These are phyloP conservation scores for Elgaria multicarinata DNA, from an alignment of 2,113 vertebrate genomes.

Conservation along the genomic window DNA sequence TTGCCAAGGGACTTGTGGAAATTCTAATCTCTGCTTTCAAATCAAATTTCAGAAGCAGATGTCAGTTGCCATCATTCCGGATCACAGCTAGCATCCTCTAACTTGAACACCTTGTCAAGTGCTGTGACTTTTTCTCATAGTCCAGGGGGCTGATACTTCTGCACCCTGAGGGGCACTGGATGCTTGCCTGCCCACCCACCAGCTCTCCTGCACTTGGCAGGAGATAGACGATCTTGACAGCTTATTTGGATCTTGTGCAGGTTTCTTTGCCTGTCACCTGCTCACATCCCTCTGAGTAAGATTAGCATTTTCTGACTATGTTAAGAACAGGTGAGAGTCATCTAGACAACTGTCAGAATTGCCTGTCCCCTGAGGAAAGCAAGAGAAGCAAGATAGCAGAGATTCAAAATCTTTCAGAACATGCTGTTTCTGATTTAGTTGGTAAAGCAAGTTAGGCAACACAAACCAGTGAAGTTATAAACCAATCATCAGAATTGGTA, in stretches of 20 bases:
- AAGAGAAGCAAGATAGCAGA: background rate
- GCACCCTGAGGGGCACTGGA: background rate
- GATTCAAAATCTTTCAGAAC: background rate
- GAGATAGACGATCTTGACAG: background rate
- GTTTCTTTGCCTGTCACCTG: background rate
- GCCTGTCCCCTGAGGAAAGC: background rate
- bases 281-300: background rate
- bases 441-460: background rate
- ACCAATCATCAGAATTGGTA: background rate
- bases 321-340: constrained; percentile 7
- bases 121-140: background rate
- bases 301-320: background rate
- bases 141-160: background rate
- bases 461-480: background rate
- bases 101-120: background rate
- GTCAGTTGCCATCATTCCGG: background rate
- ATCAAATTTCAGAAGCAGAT: background rate
- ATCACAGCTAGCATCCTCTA: background rate
- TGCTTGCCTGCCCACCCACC: background rate
- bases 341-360: background rate
- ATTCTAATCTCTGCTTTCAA: background rate
- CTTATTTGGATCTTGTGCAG: background rate
- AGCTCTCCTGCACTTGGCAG: background rate
- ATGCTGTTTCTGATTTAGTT: background rate
- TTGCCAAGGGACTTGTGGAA: background rate